Evolutionary conservation across 2,113 vertebrate genomes (phyloP), one percentile per base, ranked within the genome.

Genomic region (Onychorhynchus coronatus): DNA sequence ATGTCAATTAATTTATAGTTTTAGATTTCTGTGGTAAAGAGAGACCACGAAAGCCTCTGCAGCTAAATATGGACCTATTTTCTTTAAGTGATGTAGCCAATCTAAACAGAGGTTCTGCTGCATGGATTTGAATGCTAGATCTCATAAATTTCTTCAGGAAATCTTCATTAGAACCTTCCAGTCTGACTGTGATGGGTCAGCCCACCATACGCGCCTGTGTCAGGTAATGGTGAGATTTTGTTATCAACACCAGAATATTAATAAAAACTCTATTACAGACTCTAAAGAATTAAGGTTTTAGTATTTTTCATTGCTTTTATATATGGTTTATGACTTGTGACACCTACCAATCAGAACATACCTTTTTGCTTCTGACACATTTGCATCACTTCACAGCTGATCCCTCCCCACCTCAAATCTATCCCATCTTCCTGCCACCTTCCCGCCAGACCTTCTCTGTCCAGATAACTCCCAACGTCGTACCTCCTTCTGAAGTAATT

Each of bases 351-450:
- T 3, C 44, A 41, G 41, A 44, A 19, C 1, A 5, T 6, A 22
- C 4, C 15, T 39, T 44, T 24, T 12, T 76, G 8, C 8, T 55
- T 28, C 8, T n/a, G 19, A 74, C 84, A 22, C 8, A 11, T 31
- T 15, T 33, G 14, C 10, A 35, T 28, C 22, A 3, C 12, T 33
- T 63, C 13, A 14, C 2, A 11, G 7, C 14, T 0, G 1, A 21
- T 14, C 7, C 3, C 33, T 50, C 46, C 24, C 5, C 19, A 67
- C 2, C 11, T 78, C 35, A 59, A 9, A 20, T 41, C 33, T 37
- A 8, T 10, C 5, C 14, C 52, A 50, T 35, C 8, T 86, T 47
- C 55, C 55, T 76, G 46, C 9, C 19, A 19, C 6, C 30, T 68
- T 76, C 12, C 63, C 67, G 35, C 6, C 53, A 6, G 4, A 49